A percentile compares a stretch with the other conserved stretches of the same genome.
These are phyloP conservation scores for Dynastes tityus DNA, from an alignment of 2,888 invertebrate species.

Conservation along the genomic window DNA sequence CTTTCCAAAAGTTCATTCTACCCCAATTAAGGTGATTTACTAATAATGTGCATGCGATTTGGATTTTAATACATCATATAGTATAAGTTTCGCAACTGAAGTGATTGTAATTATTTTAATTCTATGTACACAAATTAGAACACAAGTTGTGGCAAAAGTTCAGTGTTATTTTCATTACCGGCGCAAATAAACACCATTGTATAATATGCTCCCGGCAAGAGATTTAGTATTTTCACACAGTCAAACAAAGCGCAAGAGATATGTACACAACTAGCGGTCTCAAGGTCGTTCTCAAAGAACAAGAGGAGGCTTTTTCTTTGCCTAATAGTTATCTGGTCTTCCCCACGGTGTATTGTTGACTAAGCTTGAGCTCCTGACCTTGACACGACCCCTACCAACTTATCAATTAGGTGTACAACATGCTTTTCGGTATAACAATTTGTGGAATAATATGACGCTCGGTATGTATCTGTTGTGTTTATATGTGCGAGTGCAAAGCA, in stretches of 20 bases:
- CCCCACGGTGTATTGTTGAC: constrained; percentile 56
- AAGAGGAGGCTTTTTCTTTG: constrained; percentile 23
- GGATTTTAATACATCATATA: too few relatives aligned
- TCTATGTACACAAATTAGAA: neutral
- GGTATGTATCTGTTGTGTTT: constrained; percentile 21
- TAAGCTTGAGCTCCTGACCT: constrained; percentile 58
- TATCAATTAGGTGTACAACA: constrained; percentile 32
- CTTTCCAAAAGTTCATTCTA: too few relatives aligned
- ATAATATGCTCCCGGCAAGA: constrained; percentile 9
- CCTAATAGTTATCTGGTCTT: constrained; percentile 60
- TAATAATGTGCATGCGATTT: too few relatives aligned
- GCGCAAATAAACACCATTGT: constrained; percentile 34
- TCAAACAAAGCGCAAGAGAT: constrained; percentile 48
- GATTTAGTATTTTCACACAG: constrained; percentile 62
- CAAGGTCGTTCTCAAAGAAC: constrained; percentile 63
- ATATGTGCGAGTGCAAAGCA: constrained; percentile 37
- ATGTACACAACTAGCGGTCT: constrained; percentile 56
- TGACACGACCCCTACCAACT: constrained; percentile 61
- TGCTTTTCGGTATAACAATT: neutral
- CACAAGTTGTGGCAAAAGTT: constrained; percentile 22
- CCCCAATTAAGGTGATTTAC: too few relatives aligned
- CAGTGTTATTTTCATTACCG: constrained; percentile 35
- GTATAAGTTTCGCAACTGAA: too few relatives aligned
- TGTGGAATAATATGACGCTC: neutral
- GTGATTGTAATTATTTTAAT: too few relatives aligned